phyloP scores from a whole-genome alignment of 1,140 invertebrate species.

The Euwallacea similis region DNA sequence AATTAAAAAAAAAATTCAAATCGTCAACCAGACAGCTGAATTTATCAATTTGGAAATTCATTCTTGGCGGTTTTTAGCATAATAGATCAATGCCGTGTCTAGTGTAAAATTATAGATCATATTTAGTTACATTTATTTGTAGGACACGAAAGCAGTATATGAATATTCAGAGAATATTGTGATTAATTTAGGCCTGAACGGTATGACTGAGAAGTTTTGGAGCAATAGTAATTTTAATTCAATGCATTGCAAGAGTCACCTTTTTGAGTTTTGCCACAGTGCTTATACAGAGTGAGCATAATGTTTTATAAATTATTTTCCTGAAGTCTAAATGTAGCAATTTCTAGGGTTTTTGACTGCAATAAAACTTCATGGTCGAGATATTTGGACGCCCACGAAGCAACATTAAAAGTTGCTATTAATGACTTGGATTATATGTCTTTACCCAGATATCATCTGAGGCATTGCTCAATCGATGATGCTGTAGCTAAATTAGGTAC shows the following conservation, averaged over 20 bases:
- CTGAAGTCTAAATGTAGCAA: not conserved
- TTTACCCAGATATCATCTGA: constrained; percentile 32
- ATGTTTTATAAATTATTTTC: not conserved
- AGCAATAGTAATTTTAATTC: constrained; percentile 58
- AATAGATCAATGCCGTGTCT: no score
- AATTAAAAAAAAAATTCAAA: no score
- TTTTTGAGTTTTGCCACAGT: constrained; percentile 39
- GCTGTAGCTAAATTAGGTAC: constrained; percentile 54
- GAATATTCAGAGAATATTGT: constrained; percentile 57
- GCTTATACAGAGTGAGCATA: constrained; percentile 40
- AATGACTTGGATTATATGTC: constrained; percentile 41
- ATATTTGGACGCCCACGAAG: constrained; percentile 61
- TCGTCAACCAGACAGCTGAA: no score
- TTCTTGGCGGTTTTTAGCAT: no score
- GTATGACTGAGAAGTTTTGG: constrained; percentile 58
- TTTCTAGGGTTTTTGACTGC: constrained; percentile 58
- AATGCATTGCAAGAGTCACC: constrained; percentile 55
- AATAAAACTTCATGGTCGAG: constrained; percentile 59
- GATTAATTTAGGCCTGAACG: constrained; percentile 55
- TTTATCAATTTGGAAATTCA: no score
- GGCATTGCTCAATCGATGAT: constrained; percentile 56
- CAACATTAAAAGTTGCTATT: constrained; percentile 53
- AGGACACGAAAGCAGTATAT: constrained; percentile 52
- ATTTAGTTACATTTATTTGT: not conserved
- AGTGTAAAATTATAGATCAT: no score